Conservation (phyloP, 2,113 vertebrate genomes). For the Phylloscopus whistleri region DNA sequence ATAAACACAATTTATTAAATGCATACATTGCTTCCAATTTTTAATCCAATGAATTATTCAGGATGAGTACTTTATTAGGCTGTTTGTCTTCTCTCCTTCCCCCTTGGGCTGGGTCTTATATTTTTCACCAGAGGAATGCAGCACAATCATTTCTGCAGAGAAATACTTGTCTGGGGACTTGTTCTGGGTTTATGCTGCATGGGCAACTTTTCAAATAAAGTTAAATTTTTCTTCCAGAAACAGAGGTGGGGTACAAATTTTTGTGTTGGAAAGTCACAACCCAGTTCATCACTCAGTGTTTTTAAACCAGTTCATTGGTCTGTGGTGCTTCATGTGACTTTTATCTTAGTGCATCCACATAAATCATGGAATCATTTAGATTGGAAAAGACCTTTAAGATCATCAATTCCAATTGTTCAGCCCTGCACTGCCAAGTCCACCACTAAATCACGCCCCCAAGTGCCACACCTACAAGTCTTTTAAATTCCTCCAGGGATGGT, state of each 20-base stretch:
- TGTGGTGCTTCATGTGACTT: background rate
- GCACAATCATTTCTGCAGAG: background rate
- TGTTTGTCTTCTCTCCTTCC: background rate
- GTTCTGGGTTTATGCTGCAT: background rate
- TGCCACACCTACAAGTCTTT: background rate
- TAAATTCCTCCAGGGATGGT: background rate
- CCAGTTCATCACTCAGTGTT: background rate
- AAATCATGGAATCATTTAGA: background rate
- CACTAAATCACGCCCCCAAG: background rate
- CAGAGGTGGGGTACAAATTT: background rate
- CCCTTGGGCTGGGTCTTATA: background rate
- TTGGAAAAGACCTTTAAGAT: background rate
- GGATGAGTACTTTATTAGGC: background rate
- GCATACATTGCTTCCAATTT: background rate
- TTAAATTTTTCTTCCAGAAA: background rate
- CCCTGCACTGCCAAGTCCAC: background rate
- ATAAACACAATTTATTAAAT: background rate
- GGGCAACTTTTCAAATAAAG: background rate
- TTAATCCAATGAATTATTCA: background rate
- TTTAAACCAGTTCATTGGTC: background rate
- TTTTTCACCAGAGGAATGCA: fast-evolving
- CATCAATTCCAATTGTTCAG: background rate
- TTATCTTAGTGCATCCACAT: background rate
- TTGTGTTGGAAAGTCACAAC: background rate
- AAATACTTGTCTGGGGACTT: background rate